Evolutionary conservation across 2,888 invertebrate species (phyloP).

Genomic region (Agrotis exclamationis): DNA sequence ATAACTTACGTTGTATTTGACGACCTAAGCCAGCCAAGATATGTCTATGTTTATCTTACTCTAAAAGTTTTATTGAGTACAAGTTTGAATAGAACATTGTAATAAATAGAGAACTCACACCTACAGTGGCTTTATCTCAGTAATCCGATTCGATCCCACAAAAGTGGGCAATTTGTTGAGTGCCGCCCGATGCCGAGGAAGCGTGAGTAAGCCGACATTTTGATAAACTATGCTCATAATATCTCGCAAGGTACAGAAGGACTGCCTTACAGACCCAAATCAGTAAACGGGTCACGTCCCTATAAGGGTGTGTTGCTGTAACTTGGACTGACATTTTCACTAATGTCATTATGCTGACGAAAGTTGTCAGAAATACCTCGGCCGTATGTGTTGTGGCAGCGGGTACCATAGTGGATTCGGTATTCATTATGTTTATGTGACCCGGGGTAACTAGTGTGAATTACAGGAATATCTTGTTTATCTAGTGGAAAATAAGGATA

Average conservation of each 20-base stretch:
- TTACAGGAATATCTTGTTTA: constrained; percentile 21
- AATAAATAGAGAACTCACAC: constrained; percentile 63
- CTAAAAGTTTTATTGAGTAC: constrained; percentile 11
- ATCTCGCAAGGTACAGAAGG: constrained; percentile 67
- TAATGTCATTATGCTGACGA: constrained; percentile 82
- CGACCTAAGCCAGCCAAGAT: not conserved
- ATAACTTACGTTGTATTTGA: constrained; percentile 13
- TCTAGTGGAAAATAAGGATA: not conserved
- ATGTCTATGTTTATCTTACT: too few relatives aligned
- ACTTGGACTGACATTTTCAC: constrained; percentile 82
- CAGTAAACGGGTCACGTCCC: constrained; percentile 66
- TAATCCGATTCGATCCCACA: constrained; percentile 76
- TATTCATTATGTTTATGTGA: constrained; percentile 37
- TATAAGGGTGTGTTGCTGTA: constrained; percentile 74
- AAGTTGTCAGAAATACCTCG: constrained; percentile 68
- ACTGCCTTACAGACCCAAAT: constrained; percentile 60
- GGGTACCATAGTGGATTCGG: constrained; percentile 17
- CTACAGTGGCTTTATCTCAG: constrained; percentile 69
- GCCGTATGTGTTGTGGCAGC: constrained; percentile 31
- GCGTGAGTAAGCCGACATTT: constrained; percentile 78
- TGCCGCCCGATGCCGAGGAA: constrained; percentile 74
- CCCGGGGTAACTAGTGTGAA: constrained; percentile 15
- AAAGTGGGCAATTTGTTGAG: constrained; percentile 83
- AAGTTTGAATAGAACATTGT: constrained; percentile 20
- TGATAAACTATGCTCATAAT: constrained; percentile 85